Conservation (phyloP, 1,140 invertebrate species). For the Drosophila albomicans region DNA sequence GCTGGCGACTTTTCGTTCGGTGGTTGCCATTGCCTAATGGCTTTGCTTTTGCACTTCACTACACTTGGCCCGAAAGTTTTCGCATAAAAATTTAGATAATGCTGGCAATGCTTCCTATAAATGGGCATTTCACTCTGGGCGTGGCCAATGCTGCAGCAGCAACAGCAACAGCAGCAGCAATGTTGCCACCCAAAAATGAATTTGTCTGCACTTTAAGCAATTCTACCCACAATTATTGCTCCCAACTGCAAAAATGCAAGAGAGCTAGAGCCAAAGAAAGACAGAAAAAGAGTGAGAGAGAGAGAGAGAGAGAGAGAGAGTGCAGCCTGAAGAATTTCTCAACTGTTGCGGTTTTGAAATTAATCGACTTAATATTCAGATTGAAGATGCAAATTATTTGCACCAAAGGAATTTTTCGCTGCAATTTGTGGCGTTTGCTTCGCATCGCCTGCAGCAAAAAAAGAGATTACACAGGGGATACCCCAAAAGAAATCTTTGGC, state of each 20-base stretch:
- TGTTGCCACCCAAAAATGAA: conserved; percentile 38
- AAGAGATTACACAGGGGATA: conserved; percentile 3
- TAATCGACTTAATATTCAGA: conserved; percentile 42
- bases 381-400: conserved; percentile 23
- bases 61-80: conserved; percentile 67
- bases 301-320: background rate
- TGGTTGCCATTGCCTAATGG: conserved; percentile 41
- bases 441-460: background rate
- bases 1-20: background rate
- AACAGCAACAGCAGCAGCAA: background rate
- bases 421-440: background rate
- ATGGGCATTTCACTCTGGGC: conserved; percentile 29
- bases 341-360: conserved; percentile 10
- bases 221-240: background rate
- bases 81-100: conserved; percentile 81
- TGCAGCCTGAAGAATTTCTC: conserved; percentile 12
- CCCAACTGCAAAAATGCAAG: conserved; percentile 2
- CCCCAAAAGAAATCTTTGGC: background rate
- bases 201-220: conserved; percentile 15
- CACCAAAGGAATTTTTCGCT: conserved; percentile 1
- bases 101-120: conserved; percentile 24
- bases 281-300: background rate
- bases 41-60: conserved; percentile 76
- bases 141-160: conserved; percentile 39
- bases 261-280: too few relatives aligned